phyloP scores from a whole-genome alignment of 1,140 invertebrate species.

The Diprion similis region DNA sequence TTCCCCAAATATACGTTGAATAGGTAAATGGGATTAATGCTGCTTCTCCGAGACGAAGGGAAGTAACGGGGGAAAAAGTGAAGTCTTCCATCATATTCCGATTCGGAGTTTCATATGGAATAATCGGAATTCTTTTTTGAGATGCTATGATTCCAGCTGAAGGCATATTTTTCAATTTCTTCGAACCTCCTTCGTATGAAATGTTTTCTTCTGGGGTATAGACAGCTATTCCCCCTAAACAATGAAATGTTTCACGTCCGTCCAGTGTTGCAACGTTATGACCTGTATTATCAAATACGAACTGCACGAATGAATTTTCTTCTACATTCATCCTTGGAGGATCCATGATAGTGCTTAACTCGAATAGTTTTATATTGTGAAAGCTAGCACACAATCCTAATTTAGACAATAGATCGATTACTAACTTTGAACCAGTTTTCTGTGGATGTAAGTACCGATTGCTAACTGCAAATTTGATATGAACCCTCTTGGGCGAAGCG shows the following conservation, averaged over 20 bases:
- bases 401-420: slow-evolving; percentile 16
- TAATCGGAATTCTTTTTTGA: slow-evolving; percentile 17
- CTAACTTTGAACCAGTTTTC: slow-evolving; percentile 18
- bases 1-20: slow-evolving; percentile 18
- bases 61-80: slow-evolving; percentile 9
- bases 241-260: slow-evolving; percentile 29
- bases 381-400: slow-evolving; percentile 43
- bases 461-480: slow-evolving; percentile 22
- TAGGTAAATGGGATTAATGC: neutral
- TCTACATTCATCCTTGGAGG: slow-evolving; percentile 23
- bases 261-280: slow-evolving; percentile 37
- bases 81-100: neutral
- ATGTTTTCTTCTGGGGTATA: slow-evolving; percentile 19
- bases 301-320: slow-evolving; percentile 38
- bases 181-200: slow-evolving; percentile 7
- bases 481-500: slow-evolving; percentile 13
- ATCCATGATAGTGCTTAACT: slow-evolving; percentile 37
- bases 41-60: neutral
- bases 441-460: slow-evolving; percentile 17
- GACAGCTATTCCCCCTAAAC: slow-evolving; percentile 26
- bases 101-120: slow-evolving; percentile 10
- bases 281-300: slow-evolving; percentile 49
- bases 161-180: slow-evolving; percentile 18
- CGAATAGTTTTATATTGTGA: slow-evolving; percentile 34
- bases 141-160: neutral